Evolutionary conservation across 2,113 vertebrate genomes (phyloP).

Genomic region (Penelope pileata): DNA sequence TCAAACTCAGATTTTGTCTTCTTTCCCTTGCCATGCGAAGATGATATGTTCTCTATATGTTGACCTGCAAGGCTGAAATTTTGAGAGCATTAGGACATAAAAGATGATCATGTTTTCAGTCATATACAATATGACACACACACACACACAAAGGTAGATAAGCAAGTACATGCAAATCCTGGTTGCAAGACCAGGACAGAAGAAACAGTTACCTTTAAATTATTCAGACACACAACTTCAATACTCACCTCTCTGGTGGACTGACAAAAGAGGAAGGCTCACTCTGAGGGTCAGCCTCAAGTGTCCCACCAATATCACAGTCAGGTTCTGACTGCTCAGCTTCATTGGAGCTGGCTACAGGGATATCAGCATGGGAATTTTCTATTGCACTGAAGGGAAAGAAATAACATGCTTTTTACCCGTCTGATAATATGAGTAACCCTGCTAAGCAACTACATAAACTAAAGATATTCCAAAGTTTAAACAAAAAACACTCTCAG

Average conservation of each 20-base stretch:
- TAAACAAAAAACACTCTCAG: not conserved
- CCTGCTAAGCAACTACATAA: not conserved
- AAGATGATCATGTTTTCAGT: not conserved
- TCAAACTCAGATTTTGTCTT: constrained; percentile 80
- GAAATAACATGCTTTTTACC: constrained; percentile 86
- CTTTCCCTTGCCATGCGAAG: constrained; percentile 79
- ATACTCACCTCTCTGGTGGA: constrained; percentile 86
- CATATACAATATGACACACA: not conserved
- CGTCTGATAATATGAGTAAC: constrained; percentile 1
- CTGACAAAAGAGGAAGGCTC: constrained; percentile 86
- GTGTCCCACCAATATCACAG: constrained; percentile 87
- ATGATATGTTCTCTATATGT: constrained; percentile 81
- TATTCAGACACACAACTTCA: constrained; percentile 19
- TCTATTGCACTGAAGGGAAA: constrained; percentile 90
- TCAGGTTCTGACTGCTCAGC: constrained; percentile 83
- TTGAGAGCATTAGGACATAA: not conserved
- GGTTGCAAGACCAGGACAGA: not conserved
- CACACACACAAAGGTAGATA: not conserved
- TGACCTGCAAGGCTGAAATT: constrained; percentile 78
- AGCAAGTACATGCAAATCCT: constrained; percentile 62
- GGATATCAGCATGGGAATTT: constrained; percentile 86
- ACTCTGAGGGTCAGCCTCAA: constrained; percentile 81
- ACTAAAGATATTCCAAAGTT: not conserved
- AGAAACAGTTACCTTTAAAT: constrained; percentile 8
- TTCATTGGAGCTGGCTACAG: constrained; percentile 84